A percentile compares a stretch with the other conserved stretches of the same genome.
Conservation (phyloP, 2,888 invertebrate genomes). For the Julus scandinavius region DNA sequence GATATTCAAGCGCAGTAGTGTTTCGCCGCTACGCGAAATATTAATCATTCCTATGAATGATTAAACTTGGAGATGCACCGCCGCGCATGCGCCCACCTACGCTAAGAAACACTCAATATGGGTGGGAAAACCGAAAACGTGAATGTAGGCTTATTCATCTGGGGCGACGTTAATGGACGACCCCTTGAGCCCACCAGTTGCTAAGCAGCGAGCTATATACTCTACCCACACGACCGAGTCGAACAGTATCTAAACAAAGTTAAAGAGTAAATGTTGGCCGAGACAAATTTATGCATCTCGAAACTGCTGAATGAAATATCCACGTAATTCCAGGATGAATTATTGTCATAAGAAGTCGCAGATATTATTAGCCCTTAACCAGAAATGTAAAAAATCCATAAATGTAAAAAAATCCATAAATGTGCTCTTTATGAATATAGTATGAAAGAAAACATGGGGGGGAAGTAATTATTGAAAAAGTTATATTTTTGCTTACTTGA, state of each 20-base stretch:
- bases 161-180: neutral
- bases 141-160: neutral
- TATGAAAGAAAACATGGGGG: too few relatives aligned
- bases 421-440: too few relatives aligned
- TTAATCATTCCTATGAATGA: neutral
- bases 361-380: too few relatives aligned
- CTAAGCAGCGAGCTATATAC: neutral
- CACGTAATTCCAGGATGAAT: too few relatives aligned
- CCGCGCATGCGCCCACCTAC: neutral
- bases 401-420: too few relatives aligned
- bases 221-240: neutral
- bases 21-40: neutral
- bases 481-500: too few relatives aligned
- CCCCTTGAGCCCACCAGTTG: conserved; percentile 6
- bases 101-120: neutral
- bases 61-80: neutral
- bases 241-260: neutral
- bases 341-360: too few relatives aligned
- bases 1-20: neutral
- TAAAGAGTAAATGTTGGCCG: neutral
- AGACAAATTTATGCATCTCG: neutral
- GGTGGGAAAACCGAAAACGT: neutral
- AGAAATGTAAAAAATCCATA: too few relatives aligned
- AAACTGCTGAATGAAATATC: too few relatives aligned
- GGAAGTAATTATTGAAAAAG: too few relatives aligned